Evolutionary conservation across 2,113 vertebrate species (phyloP).

Genomic region (Pelodiscus sinensis): DNA sequence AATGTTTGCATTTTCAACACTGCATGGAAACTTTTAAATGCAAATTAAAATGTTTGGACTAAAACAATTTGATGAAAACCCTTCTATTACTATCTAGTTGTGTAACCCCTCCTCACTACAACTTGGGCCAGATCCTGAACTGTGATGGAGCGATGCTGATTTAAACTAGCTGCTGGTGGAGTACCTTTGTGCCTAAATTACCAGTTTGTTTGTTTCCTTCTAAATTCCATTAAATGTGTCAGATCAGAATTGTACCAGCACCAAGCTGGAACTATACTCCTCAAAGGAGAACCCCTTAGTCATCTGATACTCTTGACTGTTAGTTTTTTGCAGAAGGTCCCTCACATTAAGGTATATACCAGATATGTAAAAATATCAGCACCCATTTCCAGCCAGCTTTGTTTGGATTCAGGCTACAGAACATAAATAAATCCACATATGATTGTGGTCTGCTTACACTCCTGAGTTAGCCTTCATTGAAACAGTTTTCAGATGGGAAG

Average conservation of each 20-base stretch:
- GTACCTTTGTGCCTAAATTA: neutral
- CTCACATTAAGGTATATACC: fast-evolving
- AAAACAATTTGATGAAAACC: neutral
- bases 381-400: fast-evolving
- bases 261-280: neutral
- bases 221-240: neutral
- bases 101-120: neutral
- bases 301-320: neutral
- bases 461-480: fast-evolving
- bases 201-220: neutral
- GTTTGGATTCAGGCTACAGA: neutral
- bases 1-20: neutral
- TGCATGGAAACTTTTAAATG: neutral
- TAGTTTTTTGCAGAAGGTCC: neutral
- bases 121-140: neutral
- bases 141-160: neutral
- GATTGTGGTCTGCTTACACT: neutral
- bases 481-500: neutral
- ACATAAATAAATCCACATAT: fast-evolving
- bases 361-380: fast-evolving
- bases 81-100: neutral
- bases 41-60: neutral
- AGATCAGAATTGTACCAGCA: neutral
- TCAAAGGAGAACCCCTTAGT: neutral
- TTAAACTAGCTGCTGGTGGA: neutral